These are phyloP conservation scores for Ophiothrix spiculata DNA, from an alignment of 35 echinoderm and acorn worm genomes.

Conservation along the genomic window DNA sequence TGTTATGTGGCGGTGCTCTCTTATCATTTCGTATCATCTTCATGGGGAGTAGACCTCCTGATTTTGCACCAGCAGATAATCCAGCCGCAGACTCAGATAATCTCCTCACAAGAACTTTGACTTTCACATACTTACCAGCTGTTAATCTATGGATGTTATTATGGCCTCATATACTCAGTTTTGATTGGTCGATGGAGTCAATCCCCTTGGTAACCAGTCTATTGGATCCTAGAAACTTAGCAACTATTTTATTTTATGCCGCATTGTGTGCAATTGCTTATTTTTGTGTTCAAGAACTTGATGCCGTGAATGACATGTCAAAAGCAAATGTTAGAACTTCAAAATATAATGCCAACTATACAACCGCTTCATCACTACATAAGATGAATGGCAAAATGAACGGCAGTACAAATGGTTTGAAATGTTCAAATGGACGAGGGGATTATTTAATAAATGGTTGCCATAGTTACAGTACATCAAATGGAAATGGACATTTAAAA, in stretches of 20 bases:
- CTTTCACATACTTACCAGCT: slow-evolving; percentile 75
- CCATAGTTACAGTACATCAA: not conserved
- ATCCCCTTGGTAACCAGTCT: slow-evolving; percentile 69
- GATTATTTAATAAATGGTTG: not conserved
- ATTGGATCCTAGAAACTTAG: slow-evolving; percentile 63
- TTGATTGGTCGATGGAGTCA: slow-evolving; percentile 99
- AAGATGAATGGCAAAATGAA: slow-evolving; percentile 36
- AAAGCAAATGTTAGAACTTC: not conserved
- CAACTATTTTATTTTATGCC: slow-evolving; percentile 46
- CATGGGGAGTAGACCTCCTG: slow-evolving; percentile 64
- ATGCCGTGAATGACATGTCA: not conserved
- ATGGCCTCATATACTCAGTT: slow-evolving; percentile 75
- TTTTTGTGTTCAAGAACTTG: slow-evolving; percentile 2
- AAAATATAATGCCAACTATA: not conserved
- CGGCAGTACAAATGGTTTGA: slow-evolving; percentile 11
- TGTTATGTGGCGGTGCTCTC: slow-evolving; percentile 34
- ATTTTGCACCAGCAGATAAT: slow-evolving; percentile 90
- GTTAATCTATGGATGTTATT: slow-evolving; percentile 89
- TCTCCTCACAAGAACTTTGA: slow-evolving; percentile 81
- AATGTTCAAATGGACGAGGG: not conserved
- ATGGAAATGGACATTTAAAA: not conserved
- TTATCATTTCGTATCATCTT: slow-evolving; percentile 64
- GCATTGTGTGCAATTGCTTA: slow-evolving; percentile 2
- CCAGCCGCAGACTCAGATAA: slow-evolving; percentile 74
- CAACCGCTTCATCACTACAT: not conserved